A percentile compares a stretch with the other conserved stretches of the same genome.
Evolutionary conservation across 1,140 invertebrate genomes (phyloP).

Genomic region (Triops longicaudatus): DNA sequence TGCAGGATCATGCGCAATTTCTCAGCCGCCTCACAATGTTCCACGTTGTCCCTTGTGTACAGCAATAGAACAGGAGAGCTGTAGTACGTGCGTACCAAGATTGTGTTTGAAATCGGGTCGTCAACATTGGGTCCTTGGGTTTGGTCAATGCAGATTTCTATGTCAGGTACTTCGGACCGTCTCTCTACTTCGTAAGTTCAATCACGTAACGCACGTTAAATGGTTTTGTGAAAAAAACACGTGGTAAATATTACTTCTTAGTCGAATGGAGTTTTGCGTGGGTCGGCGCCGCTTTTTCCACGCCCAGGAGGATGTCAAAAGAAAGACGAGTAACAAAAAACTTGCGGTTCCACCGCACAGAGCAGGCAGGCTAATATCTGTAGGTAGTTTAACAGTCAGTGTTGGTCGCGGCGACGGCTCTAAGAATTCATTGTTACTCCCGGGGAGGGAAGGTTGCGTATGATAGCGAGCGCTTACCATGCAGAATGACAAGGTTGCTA

Average conservation of each 20-base stretch:
- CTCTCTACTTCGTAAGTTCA: not conserved
- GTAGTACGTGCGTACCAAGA: not conserved
- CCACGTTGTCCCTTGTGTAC: not conserved
- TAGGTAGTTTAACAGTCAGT: not conserved
- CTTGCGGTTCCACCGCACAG: not conserved
- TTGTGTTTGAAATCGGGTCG: not conserved
- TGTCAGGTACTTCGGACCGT: not conserved
- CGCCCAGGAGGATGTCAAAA: not conserved
- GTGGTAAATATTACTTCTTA: not conserved
- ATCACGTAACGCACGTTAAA: not conserved
- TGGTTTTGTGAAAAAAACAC: not conserved
- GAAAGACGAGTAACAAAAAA: not conserved
- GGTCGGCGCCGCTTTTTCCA: not conserved
- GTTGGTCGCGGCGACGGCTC: not conserved
- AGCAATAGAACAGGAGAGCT: not conserved
- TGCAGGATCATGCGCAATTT: not conserved
- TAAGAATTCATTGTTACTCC: not conserved
- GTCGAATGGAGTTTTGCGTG: not conserved
- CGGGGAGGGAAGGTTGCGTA: not conserved
- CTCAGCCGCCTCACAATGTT: not conserved
- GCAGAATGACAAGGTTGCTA: conserved; percentile 1
- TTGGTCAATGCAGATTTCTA: not conserved
- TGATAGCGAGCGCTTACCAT: not conserved
- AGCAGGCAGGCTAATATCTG: not conserved
- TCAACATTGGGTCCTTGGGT: not conserved